Evolutionary conservation across 2,113 vertebrate species (phyloP).

Genomic region (Chaetops frenatus): DNA sequence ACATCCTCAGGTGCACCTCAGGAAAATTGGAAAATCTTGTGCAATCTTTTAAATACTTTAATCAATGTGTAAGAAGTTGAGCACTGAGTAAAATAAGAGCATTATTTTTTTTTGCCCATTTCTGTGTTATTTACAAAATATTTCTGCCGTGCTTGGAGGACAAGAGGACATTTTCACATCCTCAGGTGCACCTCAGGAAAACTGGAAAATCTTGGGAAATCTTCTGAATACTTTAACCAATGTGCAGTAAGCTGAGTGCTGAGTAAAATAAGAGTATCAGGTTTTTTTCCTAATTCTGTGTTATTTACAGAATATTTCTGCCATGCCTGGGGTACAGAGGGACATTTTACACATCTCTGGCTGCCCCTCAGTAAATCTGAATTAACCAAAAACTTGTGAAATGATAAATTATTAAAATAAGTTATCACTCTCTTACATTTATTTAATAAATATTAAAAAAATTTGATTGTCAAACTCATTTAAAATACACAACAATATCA

Average conservation of each 20-base stretch:
- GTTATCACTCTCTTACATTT: background rate
- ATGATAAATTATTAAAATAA: background rate
- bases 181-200: background rate
- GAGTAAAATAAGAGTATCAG: background rate
- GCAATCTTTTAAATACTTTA: no score
- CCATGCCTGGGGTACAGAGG: background rate
- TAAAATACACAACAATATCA: background rate
- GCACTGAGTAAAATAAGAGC: no score
- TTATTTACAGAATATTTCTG: background rate
- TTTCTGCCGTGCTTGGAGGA: background rate
- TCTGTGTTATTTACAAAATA: background rate
- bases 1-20: background rate
- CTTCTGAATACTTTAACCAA: background rate
- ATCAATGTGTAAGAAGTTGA: no score
- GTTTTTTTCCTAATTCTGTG: background rate
- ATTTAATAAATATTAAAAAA: background rate
- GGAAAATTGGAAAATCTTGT: no score
- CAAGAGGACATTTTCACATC: background rate
- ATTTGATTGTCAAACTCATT: background rate
- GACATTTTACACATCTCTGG: background rate
- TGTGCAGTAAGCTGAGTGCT: background rate
- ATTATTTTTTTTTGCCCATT: no score
- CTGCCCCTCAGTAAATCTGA: background rate
- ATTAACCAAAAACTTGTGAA: background rate
- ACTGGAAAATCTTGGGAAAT: background rate